Conservation (phyloP, 2,113 vertebrate genomes). For the Proteles cristata region DNA sequence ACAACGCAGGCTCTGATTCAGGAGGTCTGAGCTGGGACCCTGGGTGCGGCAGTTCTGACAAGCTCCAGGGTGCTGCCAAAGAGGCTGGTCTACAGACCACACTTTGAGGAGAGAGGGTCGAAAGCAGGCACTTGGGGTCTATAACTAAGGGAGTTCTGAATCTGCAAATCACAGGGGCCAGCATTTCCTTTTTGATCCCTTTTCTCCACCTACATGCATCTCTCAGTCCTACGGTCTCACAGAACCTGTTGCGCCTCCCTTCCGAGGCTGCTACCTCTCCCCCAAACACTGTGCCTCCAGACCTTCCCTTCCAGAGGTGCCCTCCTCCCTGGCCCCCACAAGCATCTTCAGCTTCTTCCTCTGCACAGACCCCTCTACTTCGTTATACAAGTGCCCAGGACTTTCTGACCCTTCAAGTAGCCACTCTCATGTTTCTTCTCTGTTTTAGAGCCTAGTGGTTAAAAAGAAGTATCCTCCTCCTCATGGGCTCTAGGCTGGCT, state of each 20-base stretch:
- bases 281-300: not conserved
- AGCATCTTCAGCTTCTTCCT: not conserved
- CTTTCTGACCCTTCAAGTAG: not conserved
- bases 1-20: not conserved
- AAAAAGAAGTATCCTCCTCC: not conserved
- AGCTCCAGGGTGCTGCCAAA: not conserved
- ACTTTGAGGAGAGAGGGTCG: not conserved
- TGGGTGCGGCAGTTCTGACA: not conserved
- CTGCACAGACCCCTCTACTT: not conserved
- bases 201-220: not conserved
- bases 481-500: not conserved
- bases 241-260: fast-evolving
- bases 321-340: no score
- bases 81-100: not conserved
- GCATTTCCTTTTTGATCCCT: not conserved
- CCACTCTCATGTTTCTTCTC: not conserved
- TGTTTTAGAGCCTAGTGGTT: not conserved
- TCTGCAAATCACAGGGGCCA: not conserved
- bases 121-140: not conserved
- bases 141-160: not conserved
- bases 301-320: not conserved
- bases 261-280: not conserved
- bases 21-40: not conserved
- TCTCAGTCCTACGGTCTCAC: not conserved
- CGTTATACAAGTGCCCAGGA: not conserved